These are phyloP conservation scores for Carterocephalus palaemon DNA, from an alignment of 2,888 invertebrate genomes.

Conservation along the genomic window DNA sequence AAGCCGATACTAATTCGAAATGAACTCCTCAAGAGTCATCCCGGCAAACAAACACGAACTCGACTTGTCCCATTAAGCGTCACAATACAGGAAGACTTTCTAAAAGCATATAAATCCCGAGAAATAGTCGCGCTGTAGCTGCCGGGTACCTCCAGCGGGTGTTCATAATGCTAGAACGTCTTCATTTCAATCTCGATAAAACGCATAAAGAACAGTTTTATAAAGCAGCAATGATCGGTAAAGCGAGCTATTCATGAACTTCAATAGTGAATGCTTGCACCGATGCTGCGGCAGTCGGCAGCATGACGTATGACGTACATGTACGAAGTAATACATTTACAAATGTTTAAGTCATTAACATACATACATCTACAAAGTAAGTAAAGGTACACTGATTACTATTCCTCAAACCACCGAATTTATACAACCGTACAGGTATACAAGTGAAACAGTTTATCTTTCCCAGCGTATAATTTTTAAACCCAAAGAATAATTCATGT, in stretches of 20 bases:
- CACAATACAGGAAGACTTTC: slow-evolving; percentile 37
- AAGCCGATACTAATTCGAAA: slow-evolving; percentile 19
- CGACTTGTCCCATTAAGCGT: slow-evolving; percentile 7
- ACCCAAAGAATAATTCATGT: too few relatives aligned
- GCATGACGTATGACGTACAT: too few relatives aligned
- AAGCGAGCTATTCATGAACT: slow-evolving; percentile 42
- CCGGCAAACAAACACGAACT: slow-evolving; percentile 6
- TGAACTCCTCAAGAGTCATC: slow-evolving; percentile 11
- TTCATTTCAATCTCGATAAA: slow-evolving; percentile 71
- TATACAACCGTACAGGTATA: too few relatives aligned
- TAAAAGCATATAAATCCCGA: slow-evolving; percentile 33
- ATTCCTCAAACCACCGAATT: too few relatives aligned
- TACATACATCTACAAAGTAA: too few relatives aligned
- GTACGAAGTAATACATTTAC: too few relatives aligned
- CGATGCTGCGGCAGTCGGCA: too few relatives aligned
- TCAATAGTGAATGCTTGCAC: too few relatives aligned
- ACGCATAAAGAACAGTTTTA: slow-evolving; percentile 65
- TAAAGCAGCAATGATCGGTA: slow-evolving; percentile 46
- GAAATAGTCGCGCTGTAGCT: slow-evolving; percentile 32
- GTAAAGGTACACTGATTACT: too few relatives aligned
- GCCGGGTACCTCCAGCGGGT: slow-evolving; percentile 34
- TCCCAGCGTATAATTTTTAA: too few relatives aligned
- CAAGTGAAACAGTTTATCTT: too few relatives aligned
- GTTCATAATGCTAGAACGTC: slow-evolving; percentile 60
- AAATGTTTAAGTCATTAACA: too few relatives aligned